Percentiles rank a stretch among this genome's conserved stretches.
phyloP scores from a whole-genome alignment of 2,888 invertebrate genomes.

The Osedax fenrisi region DNA sequence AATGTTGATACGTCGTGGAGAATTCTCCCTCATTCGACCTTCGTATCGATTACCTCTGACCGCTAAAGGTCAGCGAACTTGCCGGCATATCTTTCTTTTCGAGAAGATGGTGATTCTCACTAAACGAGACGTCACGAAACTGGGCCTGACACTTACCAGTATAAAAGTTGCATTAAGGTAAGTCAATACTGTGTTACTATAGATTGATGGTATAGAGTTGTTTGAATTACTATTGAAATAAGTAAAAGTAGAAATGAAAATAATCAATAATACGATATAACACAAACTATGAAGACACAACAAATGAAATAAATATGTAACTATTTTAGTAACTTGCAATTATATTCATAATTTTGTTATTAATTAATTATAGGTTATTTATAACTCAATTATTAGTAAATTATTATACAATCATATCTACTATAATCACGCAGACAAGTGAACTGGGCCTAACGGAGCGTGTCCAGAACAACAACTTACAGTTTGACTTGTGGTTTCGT shows the following conservation, averaged over 20 bases:
- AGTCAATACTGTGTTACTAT: no score
- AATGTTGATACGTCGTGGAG: slow-evolving; percentile 75
- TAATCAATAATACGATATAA: no score
- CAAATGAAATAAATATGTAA: no score
- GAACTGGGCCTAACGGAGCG: slow-evolving; percentile 75
- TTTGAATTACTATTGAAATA: no score
- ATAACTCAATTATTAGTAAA: not conserved
- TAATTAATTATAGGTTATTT: not conserved
- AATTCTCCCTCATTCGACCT: slow-evolving; percentile 55
- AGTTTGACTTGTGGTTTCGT: slow-evolving; percentile 89
- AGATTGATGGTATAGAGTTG: no score
- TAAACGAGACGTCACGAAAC: slow-evolving; percentile 72
- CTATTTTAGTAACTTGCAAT: no score
- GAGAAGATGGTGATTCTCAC: slow-evolving; percentile 85
- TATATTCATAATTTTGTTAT: no score
- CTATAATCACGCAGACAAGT: slow-evolving; percentile 30
- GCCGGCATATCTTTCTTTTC: slow-evolving; percentile 75
- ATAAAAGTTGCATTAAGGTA: slow-evolving; percentile 79
- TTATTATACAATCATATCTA: not conserved
- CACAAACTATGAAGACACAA: no score
- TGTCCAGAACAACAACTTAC: slow-evolving; percentile 66
- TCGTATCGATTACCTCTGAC: slow-evolving; percentile 57
- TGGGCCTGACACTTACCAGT: slow-evolving; percentile 75
- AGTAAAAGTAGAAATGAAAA: no score
- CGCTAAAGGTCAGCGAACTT: slow-evolving; percentile 68